Percentiles rank a stretch among this genome's conserved stretches.
Evolutionary conservation across 2,797 vertebrate species (phyloP).

Genomic region (Anguilla obscura): DNA sequence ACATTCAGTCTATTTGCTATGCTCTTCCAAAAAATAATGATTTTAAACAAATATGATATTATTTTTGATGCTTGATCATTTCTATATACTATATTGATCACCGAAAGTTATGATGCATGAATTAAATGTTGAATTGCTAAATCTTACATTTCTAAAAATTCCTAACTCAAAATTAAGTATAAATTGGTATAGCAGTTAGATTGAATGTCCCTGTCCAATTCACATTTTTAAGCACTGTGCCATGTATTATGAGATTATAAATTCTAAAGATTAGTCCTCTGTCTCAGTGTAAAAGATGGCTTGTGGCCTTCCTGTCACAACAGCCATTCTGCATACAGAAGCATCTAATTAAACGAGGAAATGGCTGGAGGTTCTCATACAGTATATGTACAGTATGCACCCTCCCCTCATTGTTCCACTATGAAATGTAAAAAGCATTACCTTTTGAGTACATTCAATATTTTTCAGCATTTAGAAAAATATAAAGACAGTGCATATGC

Average conservation of each 20-base stretch:
- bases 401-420: neutral
- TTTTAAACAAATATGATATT: slow-evolving; percentile 12
- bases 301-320: neutral
- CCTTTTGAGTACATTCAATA: neutral
- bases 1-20: neutral
- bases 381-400: neutral
- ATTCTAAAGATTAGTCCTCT: neutral
- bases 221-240: neutral
- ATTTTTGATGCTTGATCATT: neutral
- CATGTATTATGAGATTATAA: neutral
- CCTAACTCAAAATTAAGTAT: neutral
- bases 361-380: neutral
- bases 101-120: neutral
- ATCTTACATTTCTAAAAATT: neutral
- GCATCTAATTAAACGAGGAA: neutral
- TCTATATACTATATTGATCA: neutral
- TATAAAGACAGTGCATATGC: slow-evolving; percentile 1
- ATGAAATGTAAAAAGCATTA: slow-evolving; percentile 11
- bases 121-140: neutral
- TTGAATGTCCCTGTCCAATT: neutral
- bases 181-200: neutral
- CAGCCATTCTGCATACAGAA: neutral
- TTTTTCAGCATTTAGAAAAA: slow-evolving; percentile 21
- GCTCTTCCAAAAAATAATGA: neutral
- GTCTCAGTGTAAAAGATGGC: neutral